Conservation (phyloP, 2,113 vertebrate genomes). For the Pomatostomus ruficeps region DNA sequence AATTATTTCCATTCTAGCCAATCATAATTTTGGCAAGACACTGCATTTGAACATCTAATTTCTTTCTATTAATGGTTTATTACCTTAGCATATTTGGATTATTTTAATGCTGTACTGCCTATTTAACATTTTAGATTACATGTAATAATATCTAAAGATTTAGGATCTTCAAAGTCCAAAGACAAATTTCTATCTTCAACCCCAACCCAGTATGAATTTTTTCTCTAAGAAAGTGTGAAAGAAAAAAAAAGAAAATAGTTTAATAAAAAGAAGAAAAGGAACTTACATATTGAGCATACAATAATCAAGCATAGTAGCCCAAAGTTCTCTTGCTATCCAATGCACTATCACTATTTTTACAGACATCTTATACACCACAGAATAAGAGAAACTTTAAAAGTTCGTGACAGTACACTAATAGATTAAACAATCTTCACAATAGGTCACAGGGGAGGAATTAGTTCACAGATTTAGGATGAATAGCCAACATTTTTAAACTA, state of each 20-base stretch:
- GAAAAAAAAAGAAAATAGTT: not conserved
- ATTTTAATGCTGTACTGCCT: not conserved
- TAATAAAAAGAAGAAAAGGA: not conserved
- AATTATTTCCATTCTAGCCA: not conserved
- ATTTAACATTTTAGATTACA: not conserved
- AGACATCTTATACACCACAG: not conserved
- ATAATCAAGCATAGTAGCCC: not conserved
- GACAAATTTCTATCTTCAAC: not conserved
- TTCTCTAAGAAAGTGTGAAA: not conserved
- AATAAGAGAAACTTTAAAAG: not conserved
- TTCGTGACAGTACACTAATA: not conserved
- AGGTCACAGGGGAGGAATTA: not conserved
- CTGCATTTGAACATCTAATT: not conserved
- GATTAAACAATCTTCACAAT: not conserved
- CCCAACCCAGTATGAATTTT: not conserved
- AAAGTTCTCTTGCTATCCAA: not conserved
- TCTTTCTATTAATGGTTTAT: not conserved
- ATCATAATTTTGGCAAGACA: not conserved
- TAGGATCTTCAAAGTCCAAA: not conserved
- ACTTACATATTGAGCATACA: not conserved
- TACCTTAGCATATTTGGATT: not conserved
- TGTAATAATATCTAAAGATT: not conserved
- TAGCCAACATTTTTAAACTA: not conserved
- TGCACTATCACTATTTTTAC: not conserved
- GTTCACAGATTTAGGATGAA: not conserved